Base-by-base conservation (phyloP, 2,113 vertebrate genomes). In the Microtus montanus region DNA sequence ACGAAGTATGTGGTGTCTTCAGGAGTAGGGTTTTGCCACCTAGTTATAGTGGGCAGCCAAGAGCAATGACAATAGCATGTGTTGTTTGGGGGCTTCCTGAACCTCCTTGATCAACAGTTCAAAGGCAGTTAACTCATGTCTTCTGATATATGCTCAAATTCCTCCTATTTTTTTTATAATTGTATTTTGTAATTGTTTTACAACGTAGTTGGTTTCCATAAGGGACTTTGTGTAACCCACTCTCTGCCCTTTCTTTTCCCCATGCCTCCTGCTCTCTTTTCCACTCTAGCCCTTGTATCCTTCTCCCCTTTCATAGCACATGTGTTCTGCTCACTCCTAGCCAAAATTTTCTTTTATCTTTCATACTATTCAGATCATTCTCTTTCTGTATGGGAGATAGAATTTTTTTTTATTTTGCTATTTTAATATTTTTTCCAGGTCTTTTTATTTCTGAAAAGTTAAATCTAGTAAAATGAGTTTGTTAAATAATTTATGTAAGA, bases 361-460 rank as follows among this genome's bases (percentile, higher is more conserved):
- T 95, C 3, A 35, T 24, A 49, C 24, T 33, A 79, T 89, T 74
- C 38, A 9, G 82, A 15, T 68, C 83, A 17, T 75, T 90, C 30
- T 64, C 13, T 47, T 90, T 92, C 20, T 95, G 0, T 64, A 15
- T 90, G 44, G 11, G 24, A 17, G 13, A n/a, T n/a, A 58, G 17
- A 33, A 44, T 63, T 92, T 71, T 49, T 19, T 24, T 74, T 87
- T 52, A 10, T 88, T 44, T 91, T 93, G 61, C 22, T 61, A 87
- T 87, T 87, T 94, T 44, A 91, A 74, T 52, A 78, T 79, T 89
- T 85, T 92, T 61, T 79, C 84, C 33, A 84, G 7, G 41, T 14
- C 26, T 66, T 64, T 95, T 7, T 2, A 52, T 80, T 82, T 89
- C 38, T 64, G 9, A 63, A 79, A 61, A 71, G 75, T 22, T 47